Evolutionary conservation across 2,888 invertebrate species (phyloP).

Genomic region (Apotomis betuletana): DNA sequence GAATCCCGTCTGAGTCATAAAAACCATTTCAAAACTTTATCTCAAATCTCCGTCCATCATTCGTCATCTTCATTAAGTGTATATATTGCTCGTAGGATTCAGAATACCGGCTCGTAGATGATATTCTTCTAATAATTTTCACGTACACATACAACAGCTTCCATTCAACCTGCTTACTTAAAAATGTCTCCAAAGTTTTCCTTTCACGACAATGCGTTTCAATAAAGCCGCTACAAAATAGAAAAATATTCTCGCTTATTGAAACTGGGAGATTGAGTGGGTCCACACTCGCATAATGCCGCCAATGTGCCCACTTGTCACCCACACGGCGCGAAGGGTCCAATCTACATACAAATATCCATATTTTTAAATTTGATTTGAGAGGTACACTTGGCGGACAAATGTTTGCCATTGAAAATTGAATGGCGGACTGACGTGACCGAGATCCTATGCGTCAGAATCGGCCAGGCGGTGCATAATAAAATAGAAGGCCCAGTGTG

Average conservation of each 20-base stretch:
- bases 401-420: constrained; percentile 83
- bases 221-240: constrained; percentile 39
- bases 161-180: constrained; percentile 15
- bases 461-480: constrained; percentile 61
- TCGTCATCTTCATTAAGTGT: too few species aligned
- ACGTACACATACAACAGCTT: background rate
- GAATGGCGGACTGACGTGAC: constrained; percentile 76
- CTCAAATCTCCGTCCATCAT: too few species aligned
- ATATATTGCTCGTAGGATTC: too few species aligned
- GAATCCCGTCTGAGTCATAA: too few species aligned
- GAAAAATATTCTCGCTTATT: constrained; percentile 37
- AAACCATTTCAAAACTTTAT: too few species aligned
- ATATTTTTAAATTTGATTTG: constrained; percentile 83
- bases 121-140: background rate
- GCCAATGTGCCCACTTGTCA: constrained; percentile 71
- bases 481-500: constrained; percentile 41
- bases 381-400: constrained; percentile 67
- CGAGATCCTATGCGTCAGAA: constrained; percentile 70
- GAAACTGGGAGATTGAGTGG: constrained; percentile 42
- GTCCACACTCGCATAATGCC: constrained; percentile 59
- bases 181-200: constrained; percentile 33
- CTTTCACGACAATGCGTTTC: constrained; percentile 33
- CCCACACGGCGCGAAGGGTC: constrained; percentile 70
- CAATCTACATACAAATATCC: constrained; percentile 77
- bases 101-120: too few species aligned